phyloP scores from a whole-genome alignment of 2,888 invertebrate genomes.

The Eudemis profundana region DNA sequence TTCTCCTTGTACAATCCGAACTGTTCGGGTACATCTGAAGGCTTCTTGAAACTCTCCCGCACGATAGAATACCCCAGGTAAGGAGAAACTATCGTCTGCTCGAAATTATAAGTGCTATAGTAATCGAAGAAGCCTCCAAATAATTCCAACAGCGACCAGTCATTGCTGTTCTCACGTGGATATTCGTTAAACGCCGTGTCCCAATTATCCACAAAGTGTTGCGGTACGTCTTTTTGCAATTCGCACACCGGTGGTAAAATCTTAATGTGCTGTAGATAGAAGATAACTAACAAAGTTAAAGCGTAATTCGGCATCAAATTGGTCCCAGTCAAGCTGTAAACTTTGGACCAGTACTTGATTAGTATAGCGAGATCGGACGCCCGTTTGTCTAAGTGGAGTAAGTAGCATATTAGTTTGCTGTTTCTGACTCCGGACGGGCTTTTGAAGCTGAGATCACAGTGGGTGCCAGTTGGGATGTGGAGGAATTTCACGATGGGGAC shows the following conservation, averaged over 20 bases:
- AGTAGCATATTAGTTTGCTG: slow-evolving; percentile 86
- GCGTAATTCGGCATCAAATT: slow-evolving; percentile 88
- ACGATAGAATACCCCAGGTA: slow-evolving; percentile 81
- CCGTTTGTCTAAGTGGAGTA: slow-evolving; percentile 83
- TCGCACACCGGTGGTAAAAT: slow-evolving; percentile 83
- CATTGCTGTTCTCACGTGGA: slow-evolving; percentile 52
- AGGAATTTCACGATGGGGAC: slow-evolving; percentile 91
- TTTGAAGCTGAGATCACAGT: slow-evolving; percentile 90
- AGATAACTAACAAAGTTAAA: slow-evolving; percentile 87
- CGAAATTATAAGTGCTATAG: slow-evolving; percentile 85
- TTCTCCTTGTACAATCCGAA: slow-evolving; percentile 72
- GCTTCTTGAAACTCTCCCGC: slow-evolving; percentile 63
- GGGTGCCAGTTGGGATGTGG: slow-evolving; percentile 85
- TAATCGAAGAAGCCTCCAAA: slow-evolving; percentile 87
- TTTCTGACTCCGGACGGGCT: slow-evolving; percentile 88
- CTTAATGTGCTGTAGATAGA: slow-evolving; percentile 87
- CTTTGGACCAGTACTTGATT: slow-evolving; percentile 91
- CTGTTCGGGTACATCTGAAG: slow-evolving; percentile 52
- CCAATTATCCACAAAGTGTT: slow-evolving; percentile 81
- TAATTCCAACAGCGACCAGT: slow-evolving; percentile 75
- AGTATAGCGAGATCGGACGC: slow-evolving; percentile 86
- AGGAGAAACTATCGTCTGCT: slow-evolving; percentile 84
- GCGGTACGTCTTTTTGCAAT: slow-evolving; percentile 68
- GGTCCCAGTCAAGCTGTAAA: slow-evolving; percentile 83
- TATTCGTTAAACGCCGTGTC: slow-evolving; percentile 82